These are phyloP conservation scores for Cepaea hortensis DNA, from an alignment of 2,888 invertebrate species.

Conservation along the genomic window DNA sequence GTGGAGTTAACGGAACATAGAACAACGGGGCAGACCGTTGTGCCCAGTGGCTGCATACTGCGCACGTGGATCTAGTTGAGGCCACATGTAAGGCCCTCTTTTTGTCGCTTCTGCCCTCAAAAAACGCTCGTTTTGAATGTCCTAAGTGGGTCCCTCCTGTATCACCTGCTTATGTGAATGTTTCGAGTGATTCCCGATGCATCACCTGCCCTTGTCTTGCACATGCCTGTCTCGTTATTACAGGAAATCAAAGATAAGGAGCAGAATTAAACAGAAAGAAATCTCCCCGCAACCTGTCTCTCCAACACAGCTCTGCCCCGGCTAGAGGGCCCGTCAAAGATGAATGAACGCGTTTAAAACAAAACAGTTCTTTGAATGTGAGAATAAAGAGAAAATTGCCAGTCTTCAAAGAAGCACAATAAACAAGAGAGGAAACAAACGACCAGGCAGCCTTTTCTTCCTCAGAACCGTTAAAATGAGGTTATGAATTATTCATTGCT, in stretches of 20 bases:
- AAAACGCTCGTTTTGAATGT: conserved; percentile 30
- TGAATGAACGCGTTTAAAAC: conserved; percentile 40
- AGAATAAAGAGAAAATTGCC: conserved; percentile 40
- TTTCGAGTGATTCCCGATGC: conserved; percentile 23
- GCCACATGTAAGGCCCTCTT: conserved; percentile 29
- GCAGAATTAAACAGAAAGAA: conserved; percentile 21
- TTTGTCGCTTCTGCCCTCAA: not conserved
- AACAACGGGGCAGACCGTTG: conserved; percentile 12
- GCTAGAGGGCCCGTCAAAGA: conserved; percentile 33
- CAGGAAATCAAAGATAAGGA: conserved; percentile 45
- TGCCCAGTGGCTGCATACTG: conserved; percentile 35
- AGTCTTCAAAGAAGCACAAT: conserved; percentile 19
- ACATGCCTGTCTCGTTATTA: conserved; percentile 45
- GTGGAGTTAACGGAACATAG: conserved; percentile 28
- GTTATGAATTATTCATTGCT: conserved; percentile 41
- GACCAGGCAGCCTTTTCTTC: conserved; percentile 27
- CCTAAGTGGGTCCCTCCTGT: conserved; percentile 31
- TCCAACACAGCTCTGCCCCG: not conserved
- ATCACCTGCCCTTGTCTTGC: conserved; percentile 45
- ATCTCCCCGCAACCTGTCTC: conserved; percentile 38
- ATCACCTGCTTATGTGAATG: conserved; percentile 44
- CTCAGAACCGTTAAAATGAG: conserved; percentile 29
- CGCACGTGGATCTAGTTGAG: conserved; percentile 34
- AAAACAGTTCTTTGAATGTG: conserved; percentile 35
- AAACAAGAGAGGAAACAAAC: conserved; percentile 12